Conservation (phyloP, 30 jellyfish, hydroid and myxozoan genomes). For the Phacellophora camtschatica region DNA sequence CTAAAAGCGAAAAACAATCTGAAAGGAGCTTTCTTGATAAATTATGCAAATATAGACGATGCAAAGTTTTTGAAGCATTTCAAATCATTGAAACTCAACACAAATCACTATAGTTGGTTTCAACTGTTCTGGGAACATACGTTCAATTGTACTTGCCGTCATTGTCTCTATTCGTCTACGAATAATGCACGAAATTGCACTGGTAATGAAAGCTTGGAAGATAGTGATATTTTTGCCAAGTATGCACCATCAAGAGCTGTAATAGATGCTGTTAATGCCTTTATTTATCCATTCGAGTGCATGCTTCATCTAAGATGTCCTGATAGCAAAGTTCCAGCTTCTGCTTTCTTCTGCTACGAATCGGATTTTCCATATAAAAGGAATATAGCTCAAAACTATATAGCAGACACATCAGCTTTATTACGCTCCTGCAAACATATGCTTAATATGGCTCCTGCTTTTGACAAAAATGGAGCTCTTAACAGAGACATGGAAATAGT, state of each 20-base stretch:
- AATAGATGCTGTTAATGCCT: constrained; percentile 31
- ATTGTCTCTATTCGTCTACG: too few species aligned
- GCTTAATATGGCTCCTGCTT: not conserved
- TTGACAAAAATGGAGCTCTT: not conserved
- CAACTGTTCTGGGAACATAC: constrained; percentile 51
- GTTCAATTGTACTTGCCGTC: not conserved
- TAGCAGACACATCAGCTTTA: too few species aligned
- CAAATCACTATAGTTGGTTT: constrained; percentile 40
- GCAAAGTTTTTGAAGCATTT: constrained; percentile 12
- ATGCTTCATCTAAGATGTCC: not conserved
- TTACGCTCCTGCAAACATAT: not conserved
- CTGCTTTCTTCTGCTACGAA: not conserved
- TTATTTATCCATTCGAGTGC: constrained; percentile 16
- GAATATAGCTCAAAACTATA: not conserved
- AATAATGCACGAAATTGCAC: not conserved
- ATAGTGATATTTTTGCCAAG: constrained; percentile 10
- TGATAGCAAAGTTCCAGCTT: not conserved
- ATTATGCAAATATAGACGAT: not conserved
- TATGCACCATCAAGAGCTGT: constrained; percentile 22
- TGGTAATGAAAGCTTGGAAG: constrained; percentile 25
- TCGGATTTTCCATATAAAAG: not conserved
- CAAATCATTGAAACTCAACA: constrained; percentile 1
- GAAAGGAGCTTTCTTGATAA: constrained; percentile 43
- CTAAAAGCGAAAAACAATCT: not conserved
- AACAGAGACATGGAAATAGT: constrained; percentile 9